A percentile compares a stretch with the other conserved stretches of the same genome.
Evolutionary conservation across 2,888 invertebrate species (phyloP).

Genomic region (Tiliacea aurago): DNA sequence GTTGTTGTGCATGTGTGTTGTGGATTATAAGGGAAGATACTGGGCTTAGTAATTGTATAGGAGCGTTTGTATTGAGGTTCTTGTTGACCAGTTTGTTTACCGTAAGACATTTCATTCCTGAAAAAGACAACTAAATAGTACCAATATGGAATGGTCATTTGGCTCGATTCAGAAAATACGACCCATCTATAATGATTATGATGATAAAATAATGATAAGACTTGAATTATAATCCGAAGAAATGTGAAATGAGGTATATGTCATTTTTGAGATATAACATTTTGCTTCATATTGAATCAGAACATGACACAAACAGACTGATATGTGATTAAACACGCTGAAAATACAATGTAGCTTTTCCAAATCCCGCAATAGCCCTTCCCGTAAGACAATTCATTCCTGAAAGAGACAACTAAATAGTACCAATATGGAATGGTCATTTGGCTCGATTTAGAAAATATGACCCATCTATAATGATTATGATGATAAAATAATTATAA

Average conservation of each 20-base stretch:
- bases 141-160: neutral
- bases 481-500: neutral
- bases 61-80: neutral
- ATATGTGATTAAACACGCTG: neutral
- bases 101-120: neutral
- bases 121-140: neutral
- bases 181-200: neutral
- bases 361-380: slow-evolving; percentile 36
- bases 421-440: neutral
- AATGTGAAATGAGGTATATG: neutral
- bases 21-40: slow-evolving; percentile 19
- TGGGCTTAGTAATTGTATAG: neutral
- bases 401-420: too few relatives aligned
- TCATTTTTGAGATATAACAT: neutral
- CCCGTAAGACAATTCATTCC: slow-evolving; percentile 54
- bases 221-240: neutral
- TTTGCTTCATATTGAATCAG: neutral
- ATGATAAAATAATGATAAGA: neutral
- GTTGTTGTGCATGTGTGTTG: slow-evolving; percentile 16
- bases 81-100: neutral
- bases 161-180: neutral
- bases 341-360: slow-evolving; percentile 48
- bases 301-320: slow-evolving; percentile 8
- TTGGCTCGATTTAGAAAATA: neutral
- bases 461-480: neutral